Evolutionary conservation across 1,140 invertebrate species (phyloP), one percentile per base, ranked within the genome.

Genomic region (Batillaria attramentaria): DNA sequence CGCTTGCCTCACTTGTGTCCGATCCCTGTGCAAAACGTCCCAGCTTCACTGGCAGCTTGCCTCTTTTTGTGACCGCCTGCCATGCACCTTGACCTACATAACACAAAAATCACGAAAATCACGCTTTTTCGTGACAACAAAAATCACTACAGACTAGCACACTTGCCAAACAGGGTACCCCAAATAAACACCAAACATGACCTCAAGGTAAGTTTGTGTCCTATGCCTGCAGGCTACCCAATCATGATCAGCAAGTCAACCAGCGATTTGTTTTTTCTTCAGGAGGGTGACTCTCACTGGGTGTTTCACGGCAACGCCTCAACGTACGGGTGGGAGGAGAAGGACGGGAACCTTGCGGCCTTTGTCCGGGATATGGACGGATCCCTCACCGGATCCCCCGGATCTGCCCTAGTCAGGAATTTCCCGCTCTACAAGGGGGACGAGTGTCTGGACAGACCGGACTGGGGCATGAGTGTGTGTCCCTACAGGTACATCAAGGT

Each of bases 401-500:
- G 68, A n/a, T 46, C 69, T 18, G 60, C 66, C 24, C 37, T 79
- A 16, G 72, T 79, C 20, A 62, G 43, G 39, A 62, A 57, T 8
- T 42, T 37, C 6, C 41, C 39, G 13, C 68, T 79, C 57, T 65
- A 65, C 72, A 74, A 35, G 10, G 60, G 39, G 20, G 10, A 35
- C 20, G n/a, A 73, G 8, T 79, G 78, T 74, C 18, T 39, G 4
- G 41, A 74, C 31, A 35, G 69, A 37, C 31, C 31, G n/a, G 2
- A 16, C 35, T 79, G 54, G 69, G 50, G 65, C n/a, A 42, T 79
- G 57, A 37, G 50, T 0, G 62, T 79, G 16, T 79, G 78, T 66
- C 78, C 78, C 20, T 70, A 73, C 37, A 20, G 62, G 2, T 79
- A 79, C 54, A 37, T 57, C 13, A 73, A 66, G 70, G 78, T 79